Conservation (phyloP, 2,797 vertebrate species). For the Uromys caudimaculatus region DNA sequence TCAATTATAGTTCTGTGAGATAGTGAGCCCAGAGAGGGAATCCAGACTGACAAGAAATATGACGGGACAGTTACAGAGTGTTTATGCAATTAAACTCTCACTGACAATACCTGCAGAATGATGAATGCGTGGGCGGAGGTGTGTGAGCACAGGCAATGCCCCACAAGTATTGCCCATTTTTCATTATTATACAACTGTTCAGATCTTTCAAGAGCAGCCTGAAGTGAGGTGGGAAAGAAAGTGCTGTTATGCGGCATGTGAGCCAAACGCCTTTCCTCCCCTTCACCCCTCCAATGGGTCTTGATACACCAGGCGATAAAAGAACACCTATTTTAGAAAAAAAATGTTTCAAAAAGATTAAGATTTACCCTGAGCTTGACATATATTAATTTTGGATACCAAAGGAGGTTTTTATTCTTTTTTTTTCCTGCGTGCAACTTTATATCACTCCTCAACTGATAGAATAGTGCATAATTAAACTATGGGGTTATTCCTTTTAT, state of each 20-base stretch:
- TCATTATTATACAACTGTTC: constrained; percentile 95
- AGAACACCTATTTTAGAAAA: constrained; percentile 90
- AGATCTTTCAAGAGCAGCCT: constrained; percentile 92
- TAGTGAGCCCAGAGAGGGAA: constrained; percentile 96
- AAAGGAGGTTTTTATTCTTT: constrained; percentile 87
- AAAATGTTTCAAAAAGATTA: constrained; percentile 89
- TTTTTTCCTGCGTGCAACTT: constrained; percentile 86
- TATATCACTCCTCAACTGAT: constrained; percentile 87
- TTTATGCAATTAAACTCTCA: constrained; percentile 99
- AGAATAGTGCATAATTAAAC: constrained; percentile 88
- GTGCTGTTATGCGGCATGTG: constrained; percentile 87
- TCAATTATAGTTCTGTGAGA: constrained; percentile 98
- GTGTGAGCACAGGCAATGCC: constrained; percentile 91
- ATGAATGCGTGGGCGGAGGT: constrained; percentile 94
- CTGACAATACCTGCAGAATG: constrained; percentile 95
- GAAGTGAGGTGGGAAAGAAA: constrained; percentile 88
- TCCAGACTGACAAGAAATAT: constrained; percentile 97
- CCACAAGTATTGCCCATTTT: constrained; percentile 94
- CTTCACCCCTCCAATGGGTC: constrained; percentile 79
- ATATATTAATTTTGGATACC: constrained; percentile 90
- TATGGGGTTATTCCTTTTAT: constrained; percentile 89
- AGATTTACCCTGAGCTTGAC: constrained; percentile 89
- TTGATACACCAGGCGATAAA: constrained; percentile 88
- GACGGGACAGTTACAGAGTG: constrained; percentile 99
- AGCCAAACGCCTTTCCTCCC: constrained; percentile 84